Evolutionary conservation across 2,113 vertebrate genomes (phyloP).

Genomic region (Brienomyrus longianalis): DNA sequence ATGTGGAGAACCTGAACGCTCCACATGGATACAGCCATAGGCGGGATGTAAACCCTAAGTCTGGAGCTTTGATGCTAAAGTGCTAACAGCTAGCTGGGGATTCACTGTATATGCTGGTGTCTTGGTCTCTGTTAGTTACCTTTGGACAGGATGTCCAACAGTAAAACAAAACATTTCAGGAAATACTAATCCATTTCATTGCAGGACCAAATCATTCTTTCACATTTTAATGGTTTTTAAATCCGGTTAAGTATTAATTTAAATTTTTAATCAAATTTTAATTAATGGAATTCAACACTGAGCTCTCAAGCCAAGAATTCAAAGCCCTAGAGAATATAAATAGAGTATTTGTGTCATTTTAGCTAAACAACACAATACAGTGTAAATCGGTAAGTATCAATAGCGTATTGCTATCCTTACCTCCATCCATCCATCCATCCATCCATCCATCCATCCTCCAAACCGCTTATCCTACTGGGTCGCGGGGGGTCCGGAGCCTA

Average conservation of each 20-base stretch:
- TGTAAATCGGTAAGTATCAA: background rate
- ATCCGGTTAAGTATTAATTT: conserved; percentile 8
- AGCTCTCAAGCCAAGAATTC: background rate
- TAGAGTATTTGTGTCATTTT: background rate
- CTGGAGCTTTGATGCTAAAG: background rate
- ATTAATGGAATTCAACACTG: background rate
- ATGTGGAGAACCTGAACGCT: background rate
- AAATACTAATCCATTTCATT: background rate
- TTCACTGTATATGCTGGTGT: background rate
- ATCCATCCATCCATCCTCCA: no score
- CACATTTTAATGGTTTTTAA: background rate
- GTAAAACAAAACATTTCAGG: background rate
- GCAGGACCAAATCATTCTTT: background rate
- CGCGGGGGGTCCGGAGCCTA: no score
- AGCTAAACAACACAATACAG: background rate
- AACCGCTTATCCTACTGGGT: no score
- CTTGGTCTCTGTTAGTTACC: background rate
- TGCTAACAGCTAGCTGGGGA: background rate
- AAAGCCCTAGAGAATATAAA: background rate
- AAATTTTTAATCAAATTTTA: background rate
- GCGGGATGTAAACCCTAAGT: background rate
- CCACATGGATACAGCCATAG: background rate
- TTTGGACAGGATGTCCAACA: background rate
- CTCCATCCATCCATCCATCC: no score
- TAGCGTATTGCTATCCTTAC: background rate